Conservation (phyloP, 2,113 vertebrate genomes). For the Saccopteryx leptura region DNA sequence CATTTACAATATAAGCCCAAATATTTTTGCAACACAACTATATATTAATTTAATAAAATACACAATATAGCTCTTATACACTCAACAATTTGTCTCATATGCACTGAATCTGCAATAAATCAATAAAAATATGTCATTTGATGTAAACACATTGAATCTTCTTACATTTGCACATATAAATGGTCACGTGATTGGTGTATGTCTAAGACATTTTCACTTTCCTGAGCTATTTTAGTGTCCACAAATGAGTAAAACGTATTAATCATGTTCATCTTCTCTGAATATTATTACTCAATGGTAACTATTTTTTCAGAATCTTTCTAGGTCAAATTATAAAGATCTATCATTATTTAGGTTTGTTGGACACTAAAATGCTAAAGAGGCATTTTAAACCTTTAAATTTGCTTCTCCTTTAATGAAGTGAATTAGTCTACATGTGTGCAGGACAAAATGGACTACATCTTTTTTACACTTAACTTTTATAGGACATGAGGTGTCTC, state of each 20-base stretch:
- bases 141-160: conserved; percentile 99
- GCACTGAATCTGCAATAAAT: conserved; percentile 99
- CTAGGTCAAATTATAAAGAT: conserved; percentile 79
- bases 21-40: conserved; percentile 99
- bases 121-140: conserved; percentile 99
- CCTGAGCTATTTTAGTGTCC: conserved; percentile 97
- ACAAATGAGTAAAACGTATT: conserved; percentile 89
- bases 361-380: conserved; percentile 92
- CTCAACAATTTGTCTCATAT: conserved; percentile 99
- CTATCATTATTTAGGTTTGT: conserved; percentile 85
- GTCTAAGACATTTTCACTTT: conserved; percentile 96
- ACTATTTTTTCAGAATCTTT: conserved; percentile 64
- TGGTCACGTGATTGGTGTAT: conserved; percentile 96
- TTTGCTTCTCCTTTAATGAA: conserved; percentile 83
- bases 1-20: conserved; percentile 99
- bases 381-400: conserved; percentile 84
- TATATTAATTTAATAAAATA: conserved; percentile 99
- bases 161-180: conserved; percentile 99
- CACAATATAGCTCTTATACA: conserved; percentile 99
- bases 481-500: conserved; percentile 92
- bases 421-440: conserved; percentile 89
- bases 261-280: conserved; percentile 85
- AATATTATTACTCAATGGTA: conserved; percentile 82
- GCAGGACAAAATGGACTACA: conserved; percentile 90
- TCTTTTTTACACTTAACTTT: conserved; percentile 91